Evolutionary conservation across 2,797 vertebrate genomes (phyloP).

Genomic region (Gambelia wislizenii): DNA sequence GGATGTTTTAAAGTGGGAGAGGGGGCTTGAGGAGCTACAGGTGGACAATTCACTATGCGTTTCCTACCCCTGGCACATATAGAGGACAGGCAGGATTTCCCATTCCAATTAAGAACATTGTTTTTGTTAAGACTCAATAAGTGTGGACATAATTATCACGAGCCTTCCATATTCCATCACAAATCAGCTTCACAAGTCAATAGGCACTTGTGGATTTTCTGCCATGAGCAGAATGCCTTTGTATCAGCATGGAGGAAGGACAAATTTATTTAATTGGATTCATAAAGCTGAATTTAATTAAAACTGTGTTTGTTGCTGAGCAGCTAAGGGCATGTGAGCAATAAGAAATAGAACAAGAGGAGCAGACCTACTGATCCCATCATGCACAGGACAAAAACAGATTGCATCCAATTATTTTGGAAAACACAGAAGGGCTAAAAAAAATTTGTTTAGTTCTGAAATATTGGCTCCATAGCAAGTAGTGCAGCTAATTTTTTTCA

Average conservation of each 20-base stretch:
- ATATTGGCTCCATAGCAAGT: neutral
- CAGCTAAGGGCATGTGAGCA: neutral
- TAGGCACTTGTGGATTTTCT: neutral
- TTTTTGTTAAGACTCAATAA: neutral
- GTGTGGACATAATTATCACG: neutral
- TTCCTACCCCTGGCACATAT: neutral
- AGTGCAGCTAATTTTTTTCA: neutral
- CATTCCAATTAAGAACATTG: neutral
- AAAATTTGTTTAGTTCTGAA: neutral
- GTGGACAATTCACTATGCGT: neutral
- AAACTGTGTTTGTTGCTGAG: neutral
- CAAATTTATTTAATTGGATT: neutral
- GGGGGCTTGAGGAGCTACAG: neutral
- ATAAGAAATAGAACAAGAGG: neutral
- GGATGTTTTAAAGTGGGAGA: no score
- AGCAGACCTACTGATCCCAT: neutral
- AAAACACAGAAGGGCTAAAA: neutral
- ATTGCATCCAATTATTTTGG: neutral
- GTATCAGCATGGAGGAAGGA: accelerated
- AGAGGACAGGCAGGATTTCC: neutral
- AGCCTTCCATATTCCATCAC: neutral
- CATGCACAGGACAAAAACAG: neutral
- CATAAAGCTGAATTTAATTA: neutral
- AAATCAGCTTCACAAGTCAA: neutral
- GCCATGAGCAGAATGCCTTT: neutral